phyloP scores from a whole-genome alignment of 37 sponge, comb jelly and placozoan genomes.

The Oscarella lobularis region DNA sequence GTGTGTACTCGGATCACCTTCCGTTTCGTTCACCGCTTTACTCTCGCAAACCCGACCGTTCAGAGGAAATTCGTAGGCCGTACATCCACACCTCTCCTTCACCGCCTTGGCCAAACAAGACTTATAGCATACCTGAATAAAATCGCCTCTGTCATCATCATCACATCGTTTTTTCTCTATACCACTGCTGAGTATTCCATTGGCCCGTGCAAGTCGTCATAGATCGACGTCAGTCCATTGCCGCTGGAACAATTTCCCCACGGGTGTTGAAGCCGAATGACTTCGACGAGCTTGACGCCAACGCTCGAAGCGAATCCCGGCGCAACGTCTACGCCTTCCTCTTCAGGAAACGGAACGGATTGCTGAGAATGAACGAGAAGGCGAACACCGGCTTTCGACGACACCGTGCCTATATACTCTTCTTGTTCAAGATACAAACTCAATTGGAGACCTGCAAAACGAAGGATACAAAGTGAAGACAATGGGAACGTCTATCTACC shows the following conservation, averaged over 20 bases:
- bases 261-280: not conserved
- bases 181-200: not conserved
- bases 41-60: not conserved
- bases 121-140: not conserved
- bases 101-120: not conserved
- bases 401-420: not conserved
- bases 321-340: constrained; percentile 1
- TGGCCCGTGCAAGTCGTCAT: not conserved
- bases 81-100: not conserved
- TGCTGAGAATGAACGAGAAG: not conserved
- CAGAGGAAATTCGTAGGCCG: not conserved
- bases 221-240: not conserved
- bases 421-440: not conserved
- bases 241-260: not conserved
- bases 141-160: not conserved
- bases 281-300: not conserved
- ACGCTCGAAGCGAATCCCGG: not conserved
- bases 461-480: not conserved
- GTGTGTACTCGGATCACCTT: not conserved
- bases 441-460: not conserved
- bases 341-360: not conserved
- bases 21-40: not conserved
- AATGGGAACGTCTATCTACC: not conserved
- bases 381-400: not conserved
- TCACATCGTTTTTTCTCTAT: too few species aligned